A percentile compares a stretch with the other conserved stretches of the same genome.
These are phyloP conservation scores for Danionella dracula DNA, from an alignment of 2,797 vertebrate genomes.

Conservation along the genomic window DNA sequence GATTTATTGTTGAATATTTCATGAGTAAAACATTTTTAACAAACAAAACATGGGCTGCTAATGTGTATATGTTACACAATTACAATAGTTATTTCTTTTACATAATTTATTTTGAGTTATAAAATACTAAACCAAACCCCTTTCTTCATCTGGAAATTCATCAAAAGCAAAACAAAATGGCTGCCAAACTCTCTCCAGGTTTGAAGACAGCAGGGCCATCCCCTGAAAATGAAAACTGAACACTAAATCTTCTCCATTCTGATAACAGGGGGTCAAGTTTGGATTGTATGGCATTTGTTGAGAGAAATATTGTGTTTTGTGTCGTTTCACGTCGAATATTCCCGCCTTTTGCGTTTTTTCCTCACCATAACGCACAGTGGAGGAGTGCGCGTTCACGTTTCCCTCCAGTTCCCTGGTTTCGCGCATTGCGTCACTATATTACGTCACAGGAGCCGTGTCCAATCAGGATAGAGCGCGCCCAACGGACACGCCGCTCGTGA, in stretches of 20 bases:
- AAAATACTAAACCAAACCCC: too few relatives aligned
- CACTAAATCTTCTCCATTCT: not conserved
- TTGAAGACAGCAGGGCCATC: not conserved
- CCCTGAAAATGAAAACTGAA: not conserved
- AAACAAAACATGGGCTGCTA: too few relatives aligned
- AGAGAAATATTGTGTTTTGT: not conserved
- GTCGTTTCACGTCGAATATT: not conserved
- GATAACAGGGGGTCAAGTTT: not conserved
- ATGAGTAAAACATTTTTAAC: too few relatives aligned
- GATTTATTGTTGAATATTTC: too few relatives aligned
- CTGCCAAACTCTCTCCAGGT: not conserved
- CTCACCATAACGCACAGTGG: constrained; percentile 41
- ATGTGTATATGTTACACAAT: too few relatives aligned
- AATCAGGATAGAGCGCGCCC: constrained; percentile 48
- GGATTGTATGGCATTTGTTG: too few relatives aligned
- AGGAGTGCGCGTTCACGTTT: constrained; percentile 65
- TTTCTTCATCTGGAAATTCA: not conserved
- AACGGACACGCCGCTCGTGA: constrained; percentile 62
- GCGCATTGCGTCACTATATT: constrained; percentile 60
- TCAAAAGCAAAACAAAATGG: constrained; percentile 20
- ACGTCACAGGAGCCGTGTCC: constrained; percentile 54
- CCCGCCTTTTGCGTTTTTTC: constrained; percentile 4
- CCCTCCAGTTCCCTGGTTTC: constrained; percentile 45
- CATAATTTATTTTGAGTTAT: too few relatives aligned
- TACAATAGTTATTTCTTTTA: too few relatives aligned